Evolutionary conservation across 2,113 vertebrate genomes (phyloP).

Genomic region (Plotosus lineatus): DNA sequence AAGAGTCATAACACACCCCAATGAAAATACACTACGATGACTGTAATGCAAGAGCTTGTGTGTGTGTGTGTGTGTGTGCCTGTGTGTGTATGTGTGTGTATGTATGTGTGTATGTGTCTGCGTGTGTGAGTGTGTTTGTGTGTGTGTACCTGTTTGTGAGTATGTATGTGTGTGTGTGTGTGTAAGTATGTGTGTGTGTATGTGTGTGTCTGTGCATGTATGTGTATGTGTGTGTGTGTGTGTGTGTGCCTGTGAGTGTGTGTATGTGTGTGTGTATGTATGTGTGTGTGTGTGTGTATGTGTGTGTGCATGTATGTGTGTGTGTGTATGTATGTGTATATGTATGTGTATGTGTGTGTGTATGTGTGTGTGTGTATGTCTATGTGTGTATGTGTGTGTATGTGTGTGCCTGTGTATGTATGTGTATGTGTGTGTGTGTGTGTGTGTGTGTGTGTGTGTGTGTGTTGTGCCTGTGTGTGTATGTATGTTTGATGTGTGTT

Average conservation of each 20-base stretch:
- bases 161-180: not conserved
- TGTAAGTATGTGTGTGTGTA: not conserved
- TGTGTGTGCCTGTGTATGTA: not conserved
- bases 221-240: not conserved
- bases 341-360: not conserved
- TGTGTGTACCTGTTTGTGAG: too few species aligned
- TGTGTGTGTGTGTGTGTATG: not conserved
- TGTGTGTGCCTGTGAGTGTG: not conserved
- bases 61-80: not conserved
- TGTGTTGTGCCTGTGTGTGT: not conserved
- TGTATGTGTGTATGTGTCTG: not conserved
- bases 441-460: not conserved
- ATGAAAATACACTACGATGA: too few species aligned
- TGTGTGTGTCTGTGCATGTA: not conserved
- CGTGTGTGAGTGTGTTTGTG: not conserved
- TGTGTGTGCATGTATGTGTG: not conserved
- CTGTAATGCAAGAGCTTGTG: not conserved
- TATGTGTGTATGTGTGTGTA: not conserved
- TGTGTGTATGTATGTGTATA: not conserved
- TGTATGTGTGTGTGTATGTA: not conserved
- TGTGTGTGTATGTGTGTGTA: slow-evolving; percentile 1
- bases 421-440: not conserved
- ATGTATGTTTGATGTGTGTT: not conserved
- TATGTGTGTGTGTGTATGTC: not conserved
- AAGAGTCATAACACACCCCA: not conserved